phyloP scores from a whole-genome alignment of 2,888 invertebrate genomes.

The Morpho achilles region DNA sequence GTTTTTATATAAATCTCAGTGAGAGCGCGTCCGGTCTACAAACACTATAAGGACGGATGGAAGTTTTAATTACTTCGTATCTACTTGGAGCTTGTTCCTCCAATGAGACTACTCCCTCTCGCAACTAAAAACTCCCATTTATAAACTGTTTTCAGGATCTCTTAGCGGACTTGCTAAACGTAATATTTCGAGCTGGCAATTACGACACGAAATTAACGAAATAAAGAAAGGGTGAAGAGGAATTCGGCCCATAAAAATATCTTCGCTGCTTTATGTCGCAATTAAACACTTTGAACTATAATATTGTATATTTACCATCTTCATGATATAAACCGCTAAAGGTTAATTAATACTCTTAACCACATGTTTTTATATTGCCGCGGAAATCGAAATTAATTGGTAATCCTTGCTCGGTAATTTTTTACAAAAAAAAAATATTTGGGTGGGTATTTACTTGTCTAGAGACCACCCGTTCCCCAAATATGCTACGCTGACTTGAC shows the following conservation, averaged over 20 bases:
- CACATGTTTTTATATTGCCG: too few species aligned
- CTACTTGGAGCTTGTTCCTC: conserved; percentile 56
- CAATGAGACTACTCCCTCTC: conserved; percentile 58
- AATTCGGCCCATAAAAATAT: conserved; percentile 11
- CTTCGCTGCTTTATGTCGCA: conserved; percentile 7
- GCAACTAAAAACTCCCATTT: conserved; percentile 65
- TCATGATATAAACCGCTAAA: too few species aligned
- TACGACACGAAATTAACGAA: conserved; percentile 21
- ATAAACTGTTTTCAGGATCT: conserved; percentile 49
- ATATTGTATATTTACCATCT: neutral
- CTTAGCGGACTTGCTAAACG: conserved; percentile 44
- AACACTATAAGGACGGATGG: conserved; percentile 38
- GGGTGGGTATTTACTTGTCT: too few species aligned
- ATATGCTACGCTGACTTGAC: too few species aligned
- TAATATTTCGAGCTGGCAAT: conserved; percentile 34
- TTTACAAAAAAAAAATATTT: too few species aligned
- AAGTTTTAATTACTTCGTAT: conserved; percentile 72
- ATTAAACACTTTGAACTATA: conserved; percentile 1
- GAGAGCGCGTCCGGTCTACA: conserved; percentile 30
- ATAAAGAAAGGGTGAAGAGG: conserved; percentile 13
- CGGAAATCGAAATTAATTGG: too few species aligned
- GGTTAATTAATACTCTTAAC: too few species aligned
- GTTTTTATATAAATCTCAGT: conserved; percentile 20
- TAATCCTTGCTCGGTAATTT: too few species aligned
- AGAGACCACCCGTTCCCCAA: too few species aligned